These are phyloP conservation scores for Zosterops hypoxanthus DNA, from an alignment of 2,113 vertebrate genomes.

Conservation along the genomic window DNA sequence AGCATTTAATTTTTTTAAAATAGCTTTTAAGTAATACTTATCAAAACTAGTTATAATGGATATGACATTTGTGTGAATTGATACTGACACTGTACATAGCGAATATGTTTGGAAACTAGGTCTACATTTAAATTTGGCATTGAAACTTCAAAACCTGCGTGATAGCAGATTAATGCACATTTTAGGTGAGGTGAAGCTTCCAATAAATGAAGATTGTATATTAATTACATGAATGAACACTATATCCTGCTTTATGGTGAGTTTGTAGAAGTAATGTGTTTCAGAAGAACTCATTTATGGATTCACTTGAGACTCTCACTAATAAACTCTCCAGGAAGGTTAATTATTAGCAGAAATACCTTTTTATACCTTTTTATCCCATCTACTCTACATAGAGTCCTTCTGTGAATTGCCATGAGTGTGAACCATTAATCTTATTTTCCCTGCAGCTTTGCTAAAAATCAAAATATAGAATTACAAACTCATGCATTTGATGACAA, in stretches of 20 bases:
- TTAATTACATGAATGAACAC: not conserved
- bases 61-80: not conserved
- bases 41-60: not conserved
- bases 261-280: not conserved
- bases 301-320: not conserved
- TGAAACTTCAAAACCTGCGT: not conserved
- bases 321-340: not conserved
- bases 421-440: not conserved
- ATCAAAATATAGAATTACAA: not conserved
- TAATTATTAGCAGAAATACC: conserved; percentile 28
- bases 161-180: not conserved
- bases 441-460: not conserved
- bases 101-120: not conserved
- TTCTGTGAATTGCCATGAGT: not conserved
- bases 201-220: not conserved
- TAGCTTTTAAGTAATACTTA: not conserved
- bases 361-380: not conserved
- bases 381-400: not conserved
- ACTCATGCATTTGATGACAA: not conserved
- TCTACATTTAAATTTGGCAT: not conserved
- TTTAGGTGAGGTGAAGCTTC: not conserved
- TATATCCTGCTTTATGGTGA: not conserved
- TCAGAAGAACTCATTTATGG: not conserved
- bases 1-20: not conserved
- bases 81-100: not conserved